Percentiles rank a stretch among this genome's conserved stretches.
These are phyloP conservation scores for Pterocles gutturalis DNA, from an alignment of 2,113 vertebrate species.

Conservation along the genomic window DNA sequence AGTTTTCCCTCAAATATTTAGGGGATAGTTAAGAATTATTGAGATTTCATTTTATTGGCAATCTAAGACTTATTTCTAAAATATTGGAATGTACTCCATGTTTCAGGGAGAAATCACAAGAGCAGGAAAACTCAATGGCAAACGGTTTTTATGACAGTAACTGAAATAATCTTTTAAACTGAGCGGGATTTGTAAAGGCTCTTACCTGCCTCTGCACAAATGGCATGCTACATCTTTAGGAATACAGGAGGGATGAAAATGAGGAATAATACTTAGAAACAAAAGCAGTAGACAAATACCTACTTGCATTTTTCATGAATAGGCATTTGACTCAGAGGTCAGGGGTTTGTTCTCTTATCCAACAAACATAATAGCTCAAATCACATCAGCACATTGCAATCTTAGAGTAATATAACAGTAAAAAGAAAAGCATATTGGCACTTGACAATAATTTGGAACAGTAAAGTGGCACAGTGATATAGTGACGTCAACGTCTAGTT, in stretches of 20 bases:
- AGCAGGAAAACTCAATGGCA: not conserved
- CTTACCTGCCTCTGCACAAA: not conserved
- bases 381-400: not conserved
- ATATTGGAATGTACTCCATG: not conserved
- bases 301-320: not conserved
- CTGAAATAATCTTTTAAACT: not conserved
- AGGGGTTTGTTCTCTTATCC: not conserved
- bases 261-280: not conserved
- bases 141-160: not conserved
- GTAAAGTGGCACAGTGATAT: not conserved
- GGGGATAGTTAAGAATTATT: not conserved
- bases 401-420: not conserved
- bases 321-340: not conserved
- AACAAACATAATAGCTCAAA: not conserved
- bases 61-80: not conserved
- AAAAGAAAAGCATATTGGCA: not conserved
- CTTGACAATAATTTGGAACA: not conserved
- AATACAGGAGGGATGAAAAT: not conserved
- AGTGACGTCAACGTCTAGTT: not conserved
- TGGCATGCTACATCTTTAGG: not conserved
- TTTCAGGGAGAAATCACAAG: not conserved
- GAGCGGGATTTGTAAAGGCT: not conserved
- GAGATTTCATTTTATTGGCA: slow-evolving; percentile 24
- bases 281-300: not conserved
- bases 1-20: slow-evolving; percentile 16